Evolutionary conservation across 2,888 invertebrate species (phyloP).

Genomic region (Ditula angustiorana): DNA sequence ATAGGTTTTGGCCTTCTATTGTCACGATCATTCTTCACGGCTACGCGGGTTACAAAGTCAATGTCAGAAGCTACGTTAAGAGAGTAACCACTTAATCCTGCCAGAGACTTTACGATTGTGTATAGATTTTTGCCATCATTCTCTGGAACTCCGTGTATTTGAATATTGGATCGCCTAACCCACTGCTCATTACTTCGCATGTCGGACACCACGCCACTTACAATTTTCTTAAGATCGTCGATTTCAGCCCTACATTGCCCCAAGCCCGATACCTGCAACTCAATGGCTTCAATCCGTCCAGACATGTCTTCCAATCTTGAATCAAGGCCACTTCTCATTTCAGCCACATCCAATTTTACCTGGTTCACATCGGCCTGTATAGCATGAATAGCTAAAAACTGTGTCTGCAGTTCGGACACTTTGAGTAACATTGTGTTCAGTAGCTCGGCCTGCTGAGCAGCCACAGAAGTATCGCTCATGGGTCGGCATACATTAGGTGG

Average conservation of each 20-base stretch:
- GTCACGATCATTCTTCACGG: no score
- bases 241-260: neutral
- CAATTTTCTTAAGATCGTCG: neutral
- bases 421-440: neutral
- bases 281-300: neutral
- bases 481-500: neutral
- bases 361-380: neutral
- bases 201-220: neutral
- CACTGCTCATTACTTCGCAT: neutral
- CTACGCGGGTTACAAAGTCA: neutral
- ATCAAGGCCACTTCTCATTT: neutral
- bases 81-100: neutral
- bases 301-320: neutral
- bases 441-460: neutral
- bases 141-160: neutral
- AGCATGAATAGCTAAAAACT: slow-evolving; percentile 1
- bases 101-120: neutral
- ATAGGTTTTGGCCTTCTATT: no score
- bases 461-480: neutral
- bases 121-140: neutral
- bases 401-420: neutral
- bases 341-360: neutral
- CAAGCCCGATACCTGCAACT: neutral
- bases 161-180: neutral
- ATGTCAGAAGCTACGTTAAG: neutral